A percentile compares a stretch with the other conserved stretches of the same genome.
Conservation (phyloP, 2,888 invertebrate genomes). For the Branchipolynoe longqiensis region DNA sequence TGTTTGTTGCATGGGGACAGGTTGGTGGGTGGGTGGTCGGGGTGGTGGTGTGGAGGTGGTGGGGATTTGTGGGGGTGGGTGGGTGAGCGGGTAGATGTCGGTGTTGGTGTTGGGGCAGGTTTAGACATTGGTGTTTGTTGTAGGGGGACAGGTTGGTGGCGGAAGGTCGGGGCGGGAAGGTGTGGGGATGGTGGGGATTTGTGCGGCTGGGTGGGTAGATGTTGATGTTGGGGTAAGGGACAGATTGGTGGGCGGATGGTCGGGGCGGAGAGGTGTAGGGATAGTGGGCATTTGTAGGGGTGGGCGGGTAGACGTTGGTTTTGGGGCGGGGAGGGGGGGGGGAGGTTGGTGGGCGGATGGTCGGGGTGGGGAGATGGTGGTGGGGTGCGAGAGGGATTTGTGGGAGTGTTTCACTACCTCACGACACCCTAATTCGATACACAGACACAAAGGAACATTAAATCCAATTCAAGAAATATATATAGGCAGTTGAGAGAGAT, state of each 20-base stretch:
- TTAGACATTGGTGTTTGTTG: too few species aligned
- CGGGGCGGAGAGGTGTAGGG: not conserved
- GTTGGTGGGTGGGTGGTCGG: not conserved
- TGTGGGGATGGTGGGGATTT: not conserved
- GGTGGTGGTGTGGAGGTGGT: not conserved
- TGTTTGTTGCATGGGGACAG: not conserved
- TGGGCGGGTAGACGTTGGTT: not conserved
- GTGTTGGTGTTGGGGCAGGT: too few species aligned
- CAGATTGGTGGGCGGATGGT: not conserved
- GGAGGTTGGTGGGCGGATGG: not conserved
- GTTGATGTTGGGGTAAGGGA: not conserved
- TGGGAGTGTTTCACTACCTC: too few species aligned
- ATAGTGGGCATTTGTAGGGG: not conserved
- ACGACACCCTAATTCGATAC: too few species aligned
- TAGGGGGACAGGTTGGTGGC: conserved; percentile 19
- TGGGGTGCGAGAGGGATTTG: not conserved
- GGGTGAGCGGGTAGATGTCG: too few species aligned
- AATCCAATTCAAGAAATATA: too few species aligned
- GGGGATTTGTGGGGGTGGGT: too few species aligned
- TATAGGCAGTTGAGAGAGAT: too few species aligned
- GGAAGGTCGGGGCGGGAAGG: not conserved
- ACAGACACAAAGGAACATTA: too few species aligned
- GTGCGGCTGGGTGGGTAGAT: not conserved
- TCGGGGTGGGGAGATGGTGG: not conserved
- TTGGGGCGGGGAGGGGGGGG: not conserved